phyloP scores from a whole-genome alignment of 2,113 vertebrate genomes.

The Sprattus sprattus region DNA sequence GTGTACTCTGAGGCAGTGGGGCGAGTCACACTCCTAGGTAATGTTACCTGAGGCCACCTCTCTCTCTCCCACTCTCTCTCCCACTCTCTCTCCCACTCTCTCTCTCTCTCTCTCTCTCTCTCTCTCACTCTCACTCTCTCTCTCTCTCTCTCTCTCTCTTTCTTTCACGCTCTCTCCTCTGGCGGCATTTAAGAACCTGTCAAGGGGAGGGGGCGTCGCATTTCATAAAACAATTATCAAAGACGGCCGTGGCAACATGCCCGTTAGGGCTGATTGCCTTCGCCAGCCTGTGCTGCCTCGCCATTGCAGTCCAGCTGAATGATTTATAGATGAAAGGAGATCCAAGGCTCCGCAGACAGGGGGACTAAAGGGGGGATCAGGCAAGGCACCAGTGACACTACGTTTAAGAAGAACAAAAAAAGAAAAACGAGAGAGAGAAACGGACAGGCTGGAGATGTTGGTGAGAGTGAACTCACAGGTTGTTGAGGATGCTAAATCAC shows the following conservation, averaged over 20 bases:
- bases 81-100: background rate
- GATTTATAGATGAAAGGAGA: slow-evolving; percentile 70
- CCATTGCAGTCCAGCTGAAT: slow-evolving; percentile 53
- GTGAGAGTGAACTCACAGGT: background rate
- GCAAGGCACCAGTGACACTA: background rate
- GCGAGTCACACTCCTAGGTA: slow-evolving; percentile 21
- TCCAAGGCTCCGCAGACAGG: slow-evolving; percentile 59
- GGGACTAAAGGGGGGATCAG: background rate
- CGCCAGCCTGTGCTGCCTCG: slow-evolving; percentile 21
- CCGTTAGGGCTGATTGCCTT: slow-evolving; percentile 53
- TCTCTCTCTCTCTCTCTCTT: background rate
- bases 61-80: background rate
- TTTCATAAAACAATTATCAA: slow-evolving; percentile 60
- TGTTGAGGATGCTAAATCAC: slow-evolving; percentile 1
- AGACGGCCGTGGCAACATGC: slow-evolving; percentile 49
- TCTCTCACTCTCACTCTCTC: background rate
- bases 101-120: background rate
- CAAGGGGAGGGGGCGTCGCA: slow-evolving; percentile 34
- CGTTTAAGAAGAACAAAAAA: background rate
- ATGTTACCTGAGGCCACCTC: background rate
- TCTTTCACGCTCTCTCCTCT: background rate
- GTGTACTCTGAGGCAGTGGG: background rate
- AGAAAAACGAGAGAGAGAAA: background rate
- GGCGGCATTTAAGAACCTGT: slow-evolving; percentile 22
- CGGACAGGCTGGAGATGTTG: background rate